Conservation (phyloP, 2,113 vertebrate genomes). For the Ahaetulla prasina region DNA sequence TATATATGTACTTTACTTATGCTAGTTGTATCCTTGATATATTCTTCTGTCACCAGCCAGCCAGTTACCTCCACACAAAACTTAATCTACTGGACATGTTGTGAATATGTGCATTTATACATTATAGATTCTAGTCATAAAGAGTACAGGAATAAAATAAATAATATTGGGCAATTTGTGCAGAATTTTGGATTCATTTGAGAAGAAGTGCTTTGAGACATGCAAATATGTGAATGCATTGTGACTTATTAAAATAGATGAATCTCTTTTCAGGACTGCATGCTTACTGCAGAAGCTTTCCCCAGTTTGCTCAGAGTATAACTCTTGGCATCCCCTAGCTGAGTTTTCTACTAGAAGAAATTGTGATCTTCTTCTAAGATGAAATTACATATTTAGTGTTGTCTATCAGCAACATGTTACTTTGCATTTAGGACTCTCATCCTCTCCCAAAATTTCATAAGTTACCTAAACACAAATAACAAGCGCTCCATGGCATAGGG, state of each 20-base stretch:
- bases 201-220: neutral
- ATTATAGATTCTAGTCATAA: neutral
- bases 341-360: neutral
- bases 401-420: neutral
- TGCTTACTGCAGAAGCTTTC: neutral
- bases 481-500: no score
- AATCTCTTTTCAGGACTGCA: neutral
- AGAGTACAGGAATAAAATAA: neutral
- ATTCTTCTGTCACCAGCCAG: neutral
- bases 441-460: neutral
- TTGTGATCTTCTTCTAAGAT: neutral
- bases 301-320: neutral
- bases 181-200: neutral
- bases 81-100: neutral
- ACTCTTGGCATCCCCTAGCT: neutral
- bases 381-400: neutral
- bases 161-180: neutral
- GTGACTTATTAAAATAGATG: neutral
- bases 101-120: neutral
- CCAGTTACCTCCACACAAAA: neutral
- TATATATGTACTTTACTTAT: neutral
- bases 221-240: neutral
- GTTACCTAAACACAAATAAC: neutral
- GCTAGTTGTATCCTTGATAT: neutral
- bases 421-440: neutral